A percentile compares a stretch with the other conserved stretches of the same genome.
Evolutionary conservation across 2,113 vertebrate genomes (phyloP).

Genomic region (Fregetta grallaria): DNA sequence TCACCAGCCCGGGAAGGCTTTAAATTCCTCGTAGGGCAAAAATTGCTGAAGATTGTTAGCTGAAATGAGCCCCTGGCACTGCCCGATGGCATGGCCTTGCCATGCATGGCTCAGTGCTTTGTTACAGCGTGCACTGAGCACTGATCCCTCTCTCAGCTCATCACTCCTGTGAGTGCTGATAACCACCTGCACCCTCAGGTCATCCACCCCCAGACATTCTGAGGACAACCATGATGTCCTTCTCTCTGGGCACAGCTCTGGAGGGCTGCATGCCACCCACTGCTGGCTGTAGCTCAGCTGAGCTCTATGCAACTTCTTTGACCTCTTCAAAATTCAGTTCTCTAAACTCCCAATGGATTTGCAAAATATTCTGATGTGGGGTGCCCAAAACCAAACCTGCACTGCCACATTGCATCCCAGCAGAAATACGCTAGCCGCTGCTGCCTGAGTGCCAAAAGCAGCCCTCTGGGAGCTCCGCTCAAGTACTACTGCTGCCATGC

Average conservation of each 20-base stretch:
- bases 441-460: not conserved
- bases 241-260: not conserved
- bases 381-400: not conserved
- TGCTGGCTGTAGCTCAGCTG: not conserved
- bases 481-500: not conserved
- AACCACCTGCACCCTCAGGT: not conserved
- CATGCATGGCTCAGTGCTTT: not conserved
- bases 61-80: not conserved
- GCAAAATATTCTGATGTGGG: not conserved
- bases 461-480: not conserved
- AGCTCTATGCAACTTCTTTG: not conserved
- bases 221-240: not conserved
- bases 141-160: not conserved
- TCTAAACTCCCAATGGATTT: not conserved
- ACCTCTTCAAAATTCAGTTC: not conserved
- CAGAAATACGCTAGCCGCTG: not conserved
- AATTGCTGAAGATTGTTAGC: not conserved
- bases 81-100: not conserved
- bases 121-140: not conserved
- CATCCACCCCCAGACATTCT: fast-evolving
- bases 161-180: not conserved
- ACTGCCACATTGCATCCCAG: not conserved
- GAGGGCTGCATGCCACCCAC: not conserved
- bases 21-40: not conserved
- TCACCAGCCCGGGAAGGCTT: not conserved